Conservation (phyloP, 1,140 invertebrate genomes). For the Bombus breviceps region DNA sequence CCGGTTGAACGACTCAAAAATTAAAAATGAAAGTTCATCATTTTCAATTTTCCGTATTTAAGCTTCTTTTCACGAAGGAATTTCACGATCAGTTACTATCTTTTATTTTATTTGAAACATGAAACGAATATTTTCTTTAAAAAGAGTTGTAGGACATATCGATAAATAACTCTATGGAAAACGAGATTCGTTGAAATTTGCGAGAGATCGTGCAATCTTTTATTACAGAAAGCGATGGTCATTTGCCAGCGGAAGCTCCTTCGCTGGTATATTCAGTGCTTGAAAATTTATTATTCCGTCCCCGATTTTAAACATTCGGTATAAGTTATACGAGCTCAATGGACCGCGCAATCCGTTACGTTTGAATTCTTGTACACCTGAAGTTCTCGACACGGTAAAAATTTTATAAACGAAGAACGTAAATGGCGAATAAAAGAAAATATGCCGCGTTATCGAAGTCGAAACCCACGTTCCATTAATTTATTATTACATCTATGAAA, state of each 20-base stretch:
- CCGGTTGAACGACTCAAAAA: neutral
- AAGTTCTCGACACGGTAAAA: no score
- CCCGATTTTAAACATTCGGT: slow-evolving; percentile 4
- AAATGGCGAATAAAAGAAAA: neutral
- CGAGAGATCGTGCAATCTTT: neutral
- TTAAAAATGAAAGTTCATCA: neutral
- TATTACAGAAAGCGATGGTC: neutral
- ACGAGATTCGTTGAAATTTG: neutral
- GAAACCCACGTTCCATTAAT: neutral
- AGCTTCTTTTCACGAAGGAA: no score
- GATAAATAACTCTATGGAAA: neutral
- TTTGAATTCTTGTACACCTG: neutral
- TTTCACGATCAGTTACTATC: no score
- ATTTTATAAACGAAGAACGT: neutral
- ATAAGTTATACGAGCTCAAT: slow-evolving; percentile 14
- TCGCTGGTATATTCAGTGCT: neutral
- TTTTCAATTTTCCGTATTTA: neutral
- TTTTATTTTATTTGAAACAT: neutral
- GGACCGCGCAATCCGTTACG: slow-evolving; percentile 21
- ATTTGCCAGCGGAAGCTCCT: neutral
- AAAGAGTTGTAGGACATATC: neutral
- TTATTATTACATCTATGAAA: slow-evolving; percentile 7
- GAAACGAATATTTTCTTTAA: neutral
- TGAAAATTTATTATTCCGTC: slow-evolving; percentile 9
- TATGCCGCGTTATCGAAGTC: neutral